These are phyloP conservation scores for Hyles vespertilio DNA, from an alignment of 1,140 invertebrate species.

Conservation along the genomic window DNA sequence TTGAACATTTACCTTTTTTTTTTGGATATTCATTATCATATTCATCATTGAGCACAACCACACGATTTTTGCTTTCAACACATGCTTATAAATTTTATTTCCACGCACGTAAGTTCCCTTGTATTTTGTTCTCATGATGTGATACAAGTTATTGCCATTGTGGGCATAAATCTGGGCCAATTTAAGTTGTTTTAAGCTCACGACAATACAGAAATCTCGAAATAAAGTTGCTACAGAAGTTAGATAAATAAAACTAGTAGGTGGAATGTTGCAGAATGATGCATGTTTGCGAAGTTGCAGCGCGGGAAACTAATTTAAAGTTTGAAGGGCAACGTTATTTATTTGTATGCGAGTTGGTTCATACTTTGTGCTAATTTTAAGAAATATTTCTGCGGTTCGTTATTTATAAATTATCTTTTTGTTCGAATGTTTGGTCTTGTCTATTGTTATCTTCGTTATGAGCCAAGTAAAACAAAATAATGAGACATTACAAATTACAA, in stretches of 20 bases:
- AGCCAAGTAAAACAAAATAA: too few relatives aligned
- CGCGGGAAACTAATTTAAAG: slow-evolving; percentile 31
- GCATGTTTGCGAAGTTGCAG: slow-evolving; percentile 15
- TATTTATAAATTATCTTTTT: neutral
- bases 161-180: neutral
- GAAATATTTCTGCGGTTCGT: neutral
- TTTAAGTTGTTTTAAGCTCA: neutral
- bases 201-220: neutral
- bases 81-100: too few relatives aligned
- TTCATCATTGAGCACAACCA: too few relatives aligned
- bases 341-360: slow-evolving; percentile 1
- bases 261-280: slow-evolving; percentile 14
- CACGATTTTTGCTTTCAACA: too few relatives aligned
- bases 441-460: too few relatives aligned
- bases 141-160: too few relatives aligned
- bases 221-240: slow-evolving; percentile 13
- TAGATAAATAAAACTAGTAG: slow-evolving; percentile 20
- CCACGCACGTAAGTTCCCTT: too few relatives aligned
- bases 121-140: too few relatives aligned
- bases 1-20: too few relatives aligned
- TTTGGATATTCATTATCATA: too few relatives aligned
- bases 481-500: too few relatives aligned
- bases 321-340: slow-evolving; percentile 28
- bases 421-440: too few relatives aligned
- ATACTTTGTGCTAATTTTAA: slow-evolving; percentile 1